These are phyloP conservation scores for Mechanitis mazaeus DNA, from an alignment of 2,888 invertebrate genomes.

Conservation along the genomic window DNA sequence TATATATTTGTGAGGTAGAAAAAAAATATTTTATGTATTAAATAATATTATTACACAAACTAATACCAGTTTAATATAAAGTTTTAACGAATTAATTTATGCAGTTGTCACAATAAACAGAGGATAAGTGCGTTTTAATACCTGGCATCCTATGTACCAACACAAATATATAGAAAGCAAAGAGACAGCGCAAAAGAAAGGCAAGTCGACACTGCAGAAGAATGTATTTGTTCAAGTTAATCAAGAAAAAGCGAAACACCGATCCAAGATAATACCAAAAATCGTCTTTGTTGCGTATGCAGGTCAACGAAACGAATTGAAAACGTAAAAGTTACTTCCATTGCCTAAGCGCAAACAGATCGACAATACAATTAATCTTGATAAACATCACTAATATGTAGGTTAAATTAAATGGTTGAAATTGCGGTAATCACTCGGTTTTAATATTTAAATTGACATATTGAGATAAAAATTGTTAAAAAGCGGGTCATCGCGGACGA, in stretches of 20 bases:
- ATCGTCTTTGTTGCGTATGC: conserved; percentile 13
- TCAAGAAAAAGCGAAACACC: conserved; percentile 9
- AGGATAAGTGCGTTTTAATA: too few relatives aligned
- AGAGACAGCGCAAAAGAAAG: conserved; percentile 3
- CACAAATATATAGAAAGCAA: background rate
- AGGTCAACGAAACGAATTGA: conserved; percentile 18
- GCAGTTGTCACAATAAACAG: too few relatives aligned
- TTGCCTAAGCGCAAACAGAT: conserved; percentile 29
- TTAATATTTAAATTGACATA: conserved; percentile 12
- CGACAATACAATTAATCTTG: conserved; percentile 26
- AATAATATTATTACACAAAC: too few relatives aligned
- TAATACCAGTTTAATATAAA: too few relatives aligned
- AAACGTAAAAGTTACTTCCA: conserved; percentile 22
- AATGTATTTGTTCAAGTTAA: conserved; percentile 12
- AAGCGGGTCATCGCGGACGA: conserved; percentile 42
- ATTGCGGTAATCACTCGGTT: conserved; percentile 5
- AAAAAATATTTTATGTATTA: too few relatives aligned
- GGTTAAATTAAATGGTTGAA: conserved; percentile 42
- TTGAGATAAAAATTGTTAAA: conserved; percentile 42
- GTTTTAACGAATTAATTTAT: too few relatives aligned
- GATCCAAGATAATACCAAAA: conserved; percentile 20
- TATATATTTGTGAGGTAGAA: too few relatives aligned
- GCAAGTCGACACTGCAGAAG: background rate
- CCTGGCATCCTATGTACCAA: too few relatives aligned
- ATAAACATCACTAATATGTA: conserved; percentile 41